Base-by-base conservation (phyloP, 2,113 vertebrate genomes). In the Lipophrys pholis region DNA sequence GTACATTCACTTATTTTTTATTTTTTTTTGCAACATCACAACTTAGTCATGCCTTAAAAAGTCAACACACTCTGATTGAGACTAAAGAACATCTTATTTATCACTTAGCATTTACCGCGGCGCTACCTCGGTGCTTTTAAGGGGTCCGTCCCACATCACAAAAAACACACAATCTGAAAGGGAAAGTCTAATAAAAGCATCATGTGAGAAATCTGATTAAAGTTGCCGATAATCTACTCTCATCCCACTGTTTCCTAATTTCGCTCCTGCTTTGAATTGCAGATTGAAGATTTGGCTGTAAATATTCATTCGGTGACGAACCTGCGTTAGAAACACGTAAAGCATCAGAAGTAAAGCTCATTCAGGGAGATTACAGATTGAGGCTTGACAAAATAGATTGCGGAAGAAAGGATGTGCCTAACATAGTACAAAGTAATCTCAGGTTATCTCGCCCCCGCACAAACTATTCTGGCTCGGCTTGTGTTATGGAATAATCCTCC, bases 91-190 rank as follows among this genome's bases (percentile, higher is more conserved):
- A 35, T 30, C 11, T 64, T 62, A 76, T 80, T 50, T 62, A 53
- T 15, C 57, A 54, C 66, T 86, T 55, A 58, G 65, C 78, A 69
- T 67, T 76, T 74, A 59, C 53, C 43, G 61, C 64, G 49, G 60
- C 3, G 71, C 36, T n/a, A 52, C 56, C 56, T n/a, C 11, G 17
- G 0, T 8, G 53, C 36, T 73, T 42, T 73, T 50, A 30, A 30
- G 17, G 1, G 38, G 8, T 50, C 14, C 40, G 17, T 55, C 40
- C 57, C 56, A 11, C 36, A 65, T 12, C 14, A 49, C 17, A 56
- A 38, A 58, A 5, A 6, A 35, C 7, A 48, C 62, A 40, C 2
- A 54, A 30, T 38, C 0, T 11, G 50, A 57, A 36, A 59, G 1
- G 7, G 39, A 54, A 73, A 17, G 1, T 46, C n/a, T 52, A 8